Percentiles rank a stretch among this genome's conserved stretches.
phyloP scores from a whole-genome alignment of 2,113 vertebrate species.

The Chaetorhynchus papuensis region DNA sequence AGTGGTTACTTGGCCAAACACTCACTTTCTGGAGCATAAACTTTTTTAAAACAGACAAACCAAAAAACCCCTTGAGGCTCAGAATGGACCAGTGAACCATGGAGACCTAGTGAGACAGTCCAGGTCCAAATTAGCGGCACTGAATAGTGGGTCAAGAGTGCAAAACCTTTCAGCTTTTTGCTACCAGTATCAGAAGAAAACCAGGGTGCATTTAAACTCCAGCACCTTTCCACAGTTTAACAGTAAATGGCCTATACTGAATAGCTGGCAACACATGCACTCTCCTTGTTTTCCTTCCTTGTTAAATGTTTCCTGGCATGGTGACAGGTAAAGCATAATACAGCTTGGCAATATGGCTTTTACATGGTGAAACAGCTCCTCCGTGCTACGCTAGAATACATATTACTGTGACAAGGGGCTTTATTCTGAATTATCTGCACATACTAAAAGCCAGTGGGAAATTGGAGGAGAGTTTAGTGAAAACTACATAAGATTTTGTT shows the following conservation, averaged over 20 bases:
- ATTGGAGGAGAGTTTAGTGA: conserved; percentile 41
- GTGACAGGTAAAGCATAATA: conserved; percentile 65
- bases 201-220: conserved; percentile 46
- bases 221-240: conserved; percentile 55
- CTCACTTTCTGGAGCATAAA: not conserved
- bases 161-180: conserved; percentile 34
- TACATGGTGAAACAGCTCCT: conserved; percentile 51
- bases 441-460: conserved; percentile 54
- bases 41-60: conserved; percentile 21
- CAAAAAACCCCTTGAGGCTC: not conserved
- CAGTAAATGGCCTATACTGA: conserved; percentile 59
- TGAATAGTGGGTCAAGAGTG: not conserved
- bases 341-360: conserved; percentile 62
- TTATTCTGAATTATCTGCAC: conserved; percentile 57
- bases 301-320: conserved; percentile 50
- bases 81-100: not conserved
- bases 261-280: conserved; percentile 42
- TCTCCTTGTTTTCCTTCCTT: conserved; percentile 19
- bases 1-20: not conserved
- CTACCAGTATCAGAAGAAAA: conserved; percentile 37
- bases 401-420: conserved; percentile 57
- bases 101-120: not conserved
- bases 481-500: conserved; percentile 41
- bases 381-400: conserved; percentile 26
- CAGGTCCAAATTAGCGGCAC: not conserved